Base-by-base conservation (phyloP, 2,888 invertebrate species). In the Geotrupes spiniger region DNA sequence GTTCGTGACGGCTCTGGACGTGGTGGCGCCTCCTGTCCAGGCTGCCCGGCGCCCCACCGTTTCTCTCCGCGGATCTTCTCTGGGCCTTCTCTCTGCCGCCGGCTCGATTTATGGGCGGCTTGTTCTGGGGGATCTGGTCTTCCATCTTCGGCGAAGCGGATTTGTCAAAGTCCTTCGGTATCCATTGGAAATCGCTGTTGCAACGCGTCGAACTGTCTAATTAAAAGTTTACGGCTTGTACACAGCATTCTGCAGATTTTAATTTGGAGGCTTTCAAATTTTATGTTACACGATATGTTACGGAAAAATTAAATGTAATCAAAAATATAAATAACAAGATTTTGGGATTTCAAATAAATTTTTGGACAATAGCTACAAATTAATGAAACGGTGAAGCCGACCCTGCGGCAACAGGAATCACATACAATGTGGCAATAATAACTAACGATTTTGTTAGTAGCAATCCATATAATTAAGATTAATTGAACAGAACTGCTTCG, bases 101-200 rank as follows among this genome's bases (percentile, higher is more conserved):
- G 6, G 46, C 26, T 16, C 68, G 58, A 52, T 63, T 66, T 36
- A 70, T 65, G 4, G 70, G 70, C 3, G 70, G 68, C 42, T 68
- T 67, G 8, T 62, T 52, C 42, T 49, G 57, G 36, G 58, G 61
- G n/a, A 58, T 53, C 17, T 57, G 76, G 8, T 63, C 64, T 26
- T 67, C 68, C 65, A 68, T 69, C 54, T 63, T 66, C 15, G 60
- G 62, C n/a, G 63, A 42, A 53, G 44, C 53, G 21, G 42, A 44
- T 49, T 50, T 58, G 44, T 53, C 57, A 42, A 57, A 58, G 26
- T 69, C 68, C 53, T 73, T 73, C 63, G 68, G 78, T 70, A 84
- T 77, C 85, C 85, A 85, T 72, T 80, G 82, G 69, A 85, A 84
- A 69, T 83, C 82, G 66, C 83, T 81, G 66, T 83, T 81, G 64